A percentile compares a stretch with the other conserved stretches of the same genome.
phyloP scores from a whole-genome alignment of 2,113 vertebrate genomes.

The Apteryx mantelli region DNA sequence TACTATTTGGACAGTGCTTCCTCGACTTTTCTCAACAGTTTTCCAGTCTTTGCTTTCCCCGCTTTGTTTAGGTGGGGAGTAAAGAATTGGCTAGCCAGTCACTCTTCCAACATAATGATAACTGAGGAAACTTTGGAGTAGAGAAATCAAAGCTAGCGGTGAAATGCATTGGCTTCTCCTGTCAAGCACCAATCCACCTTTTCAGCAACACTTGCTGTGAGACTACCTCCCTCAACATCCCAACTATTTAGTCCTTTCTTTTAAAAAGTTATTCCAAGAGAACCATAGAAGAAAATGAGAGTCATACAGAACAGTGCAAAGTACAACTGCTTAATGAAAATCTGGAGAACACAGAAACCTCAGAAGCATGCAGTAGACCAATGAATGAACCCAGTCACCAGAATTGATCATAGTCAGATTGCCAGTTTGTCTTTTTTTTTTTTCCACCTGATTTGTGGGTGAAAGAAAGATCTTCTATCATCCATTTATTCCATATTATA shows the following conservation, averaged over 20 bases:
- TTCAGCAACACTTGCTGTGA: neutral
- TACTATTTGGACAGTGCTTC: neutral
- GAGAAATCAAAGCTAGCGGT: neutral
- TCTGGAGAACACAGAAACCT: neutral
- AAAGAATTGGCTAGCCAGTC: neutral
- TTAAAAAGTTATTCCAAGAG: neutral
- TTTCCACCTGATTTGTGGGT: rapidly evolving
- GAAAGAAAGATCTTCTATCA: neutral
- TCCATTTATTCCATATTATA: neutral
- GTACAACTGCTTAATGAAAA: neutral
- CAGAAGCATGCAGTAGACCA: neutral
- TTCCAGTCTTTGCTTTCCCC: neutral
- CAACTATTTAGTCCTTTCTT: neutral
- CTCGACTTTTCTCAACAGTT: neutral
- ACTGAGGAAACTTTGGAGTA: neutral
- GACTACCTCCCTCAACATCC: neutral
- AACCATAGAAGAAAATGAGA: rapidly evolving
- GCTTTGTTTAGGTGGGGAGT: neutral
- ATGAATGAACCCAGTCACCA: neutral
- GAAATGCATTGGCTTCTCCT: neutral
- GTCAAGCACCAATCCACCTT: neutral
- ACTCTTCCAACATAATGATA: neutral
- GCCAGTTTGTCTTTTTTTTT: neutral
- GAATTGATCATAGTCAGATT: neutral
- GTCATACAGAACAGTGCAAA: neutral